These are phyloP conservation scores for Seira sanloemensis DNA, from an alignment of 2,888 invertebrate genomes.

Conservation along the genomic window DNA sequence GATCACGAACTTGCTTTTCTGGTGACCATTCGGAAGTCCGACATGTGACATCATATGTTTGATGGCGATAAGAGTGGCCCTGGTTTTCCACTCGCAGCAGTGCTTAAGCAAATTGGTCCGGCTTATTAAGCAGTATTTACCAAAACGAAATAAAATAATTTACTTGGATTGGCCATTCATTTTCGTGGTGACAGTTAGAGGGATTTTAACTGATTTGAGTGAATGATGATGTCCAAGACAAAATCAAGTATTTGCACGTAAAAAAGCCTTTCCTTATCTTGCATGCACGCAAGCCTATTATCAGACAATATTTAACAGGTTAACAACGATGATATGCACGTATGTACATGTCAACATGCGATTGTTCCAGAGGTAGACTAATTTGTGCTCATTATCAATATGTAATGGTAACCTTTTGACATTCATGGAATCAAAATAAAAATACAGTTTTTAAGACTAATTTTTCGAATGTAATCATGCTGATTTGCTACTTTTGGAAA, in stretches of 20 bases:
- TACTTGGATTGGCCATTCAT: neutral
- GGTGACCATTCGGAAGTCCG: conserved; percentile 6
- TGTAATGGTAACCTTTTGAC: no score
- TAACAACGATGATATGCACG: no score
- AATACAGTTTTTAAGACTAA: conserved; percentile 51
- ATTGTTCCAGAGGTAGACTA: no score
- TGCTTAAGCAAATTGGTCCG: neutral
- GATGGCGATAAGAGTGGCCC: conserved; percentile 1
- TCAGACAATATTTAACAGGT: no score
- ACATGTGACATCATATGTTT: conserved; percentile 8
- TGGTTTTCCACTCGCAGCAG: neutral
- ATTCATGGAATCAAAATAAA: conserved; percentile 51
- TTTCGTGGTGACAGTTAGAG: neutral
- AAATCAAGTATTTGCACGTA: neutral
- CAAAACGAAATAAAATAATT: neutral
- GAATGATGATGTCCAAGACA: conserved; percentile 9
- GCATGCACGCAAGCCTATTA: no score
- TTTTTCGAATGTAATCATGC: no score
- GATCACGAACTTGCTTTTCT: neutral
- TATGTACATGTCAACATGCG: no score
- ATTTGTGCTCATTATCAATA: no score
- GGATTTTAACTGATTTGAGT: neutral
- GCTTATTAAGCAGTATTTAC: neutral
- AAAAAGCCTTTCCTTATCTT: no score
- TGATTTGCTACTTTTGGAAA: no score